A percentile compares a stretch with the other conserved stretches of the same genome.
Evolutionary conservation across 2,113 vertebrate species (phyloP).

Genomic region (Puffinus mauretanicus): DNA sequence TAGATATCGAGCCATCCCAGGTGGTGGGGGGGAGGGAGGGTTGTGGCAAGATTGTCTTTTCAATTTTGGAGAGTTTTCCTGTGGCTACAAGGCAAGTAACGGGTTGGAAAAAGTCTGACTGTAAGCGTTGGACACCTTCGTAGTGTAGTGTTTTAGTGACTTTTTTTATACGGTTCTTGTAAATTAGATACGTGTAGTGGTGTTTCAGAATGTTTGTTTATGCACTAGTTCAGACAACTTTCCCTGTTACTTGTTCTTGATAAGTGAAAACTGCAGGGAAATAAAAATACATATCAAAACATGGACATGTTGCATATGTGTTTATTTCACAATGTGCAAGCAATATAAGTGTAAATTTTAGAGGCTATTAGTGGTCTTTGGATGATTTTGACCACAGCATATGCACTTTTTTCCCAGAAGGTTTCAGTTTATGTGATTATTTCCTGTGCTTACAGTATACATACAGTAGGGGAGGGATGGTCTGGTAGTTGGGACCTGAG

Average conservation of each 20-base stretch:
- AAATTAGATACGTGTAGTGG: constrained; percentile 86
- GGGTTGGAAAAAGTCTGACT: constrained; percentile 88
- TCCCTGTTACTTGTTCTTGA: constrained; percentile 93
- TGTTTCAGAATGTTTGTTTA: constrained; percentile 87
- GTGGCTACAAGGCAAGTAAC: constrained; percentile 90
- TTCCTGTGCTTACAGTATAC: neutral
- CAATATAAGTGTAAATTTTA: neutral
- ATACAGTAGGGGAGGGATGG: neutral
- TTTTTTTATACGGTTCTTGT: constrained; percentile 89
- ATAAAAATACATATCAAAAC: constrained; percentile 89
- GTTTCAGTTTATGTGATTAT: fast-evolving
- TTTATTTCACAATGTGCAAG: constrained; percentile 74
- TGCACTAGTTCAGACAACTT: constrained; percentile 90
- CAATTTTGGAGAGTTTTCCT: constrained; percentile 83
- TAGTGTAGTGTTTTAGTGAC: constrained; percentile 86
- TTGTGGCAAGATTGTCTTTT: constrained; percentile 82
- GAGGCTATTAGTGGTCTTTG: neutral
- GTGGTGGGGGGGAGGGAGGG: constrained; percentile 73
- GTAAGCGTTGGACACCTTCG: constrained; percentile 82
- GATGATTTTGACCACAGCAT: neutral
- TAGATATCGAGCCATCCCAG: constrained; percentile 81
- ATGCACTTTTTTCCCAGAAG: neutral
- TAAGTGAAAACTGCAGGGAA: constrained; percentile 89
- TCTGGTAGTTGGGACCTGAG: neutral
- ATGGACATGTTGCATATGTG: constrained; percentile 74